Evolutionary conservation across 2,888 invertebrate genomes (phyloP), one percentile per base, ranked within the genome.

Genomic region (Corbicula japonica): DNA sequence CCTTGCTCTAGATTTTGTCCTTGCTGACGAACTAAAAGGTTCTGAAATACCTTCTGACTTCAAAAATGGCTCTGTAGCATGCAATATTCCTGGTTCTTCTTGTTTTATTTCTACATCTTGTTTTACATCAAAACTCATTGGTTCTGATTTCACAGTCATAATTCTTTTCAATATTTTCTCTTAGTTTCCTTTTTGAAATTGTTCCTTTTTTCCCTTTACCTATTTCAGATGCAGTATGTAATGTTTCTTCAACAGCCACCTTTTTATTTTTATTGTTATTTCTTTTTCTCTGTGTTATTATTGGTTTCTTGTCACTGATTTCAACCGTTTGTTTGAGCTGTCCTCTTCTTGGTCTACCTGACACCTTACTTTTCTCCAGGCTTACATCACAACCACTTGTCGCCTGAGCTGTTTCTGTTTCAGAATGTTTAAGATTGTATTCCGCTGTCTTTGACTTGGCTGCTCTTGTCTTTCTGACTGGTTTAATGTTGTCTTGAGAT

Each of bases 261-360:
- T 4, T 34, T 32, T 12, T 30, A 32, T 32, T 58, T 35, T 58
- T 34, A 10, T 30, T 54, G 12, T 1, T 23, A 3, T 28, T 21
- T 3, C 35, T 58, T 35, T 66, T 52, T 2, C 41, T 34, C 26
- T 65, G 23, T 28, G 66, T 26, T 3, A 41, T 35, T 3, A 41
- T 38, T 54, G n/a, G n/a, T n/a, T n/a, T n/a, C n/a, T n/a, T n/a
- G n/a, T 66, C 54, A 54, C 52, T 66, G 4, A 30, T 15, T 15
- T 54, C 54, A 41, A 66, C 54, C 18, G 54, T 66, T 15, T 54
- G 26, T 66, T 54, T 38, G 1, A 66, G 38, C 30, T 54, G 52
- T n/a, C 54, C 41, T 41, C 66, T 35, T 3, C 54, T 66, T 28
- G 54, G 52, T 38, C 66, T 66, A 1, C 54, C 52, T n/a, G n/a